These are phyloP conservation scores for Chiridota heheva DNA, from an alignment of 35 echinoderm and acorn worm species.

Conservation along the genomic window DNA sequence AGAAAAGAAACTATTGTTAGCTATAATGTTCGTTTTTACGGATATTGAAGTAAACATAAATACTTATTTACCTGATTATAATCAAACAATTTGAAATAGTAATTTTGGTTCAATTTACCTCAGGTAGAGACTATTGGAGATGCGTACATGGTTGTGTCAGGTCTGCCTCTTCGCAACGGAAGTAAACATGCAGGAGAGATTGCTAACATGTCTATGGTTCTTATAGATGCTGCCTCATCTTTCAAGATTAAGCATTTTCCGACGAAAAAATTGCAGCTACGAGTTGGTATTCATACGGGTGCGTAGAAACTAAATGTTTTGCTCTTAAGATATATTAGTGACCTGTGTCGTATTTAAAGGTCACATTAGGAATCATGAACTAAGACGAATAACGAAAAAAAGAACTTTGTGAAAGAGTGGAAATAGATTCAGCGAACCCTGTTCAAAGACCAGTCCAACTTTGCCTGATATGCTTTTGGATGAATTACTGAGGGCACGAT, in stretches of 20 bases:
- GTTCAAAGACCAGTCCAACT: neutral
- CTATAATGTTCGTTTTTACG: too few species aligned
- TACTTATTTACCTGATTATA: neutral
- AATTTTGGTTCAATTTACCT: too few species aligned
- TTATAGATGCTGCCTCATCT: conserved; percentile 42
- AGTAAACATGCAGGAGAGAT: conserved; percentile 81
- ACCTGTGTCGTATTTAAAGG: neutral
- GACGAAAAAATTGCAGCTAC: conserved; percentile 51
- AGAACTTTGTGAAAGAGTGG: neutral
- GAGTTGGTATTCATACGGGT: conserved; percentile 85
- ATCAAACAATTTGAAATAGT: too few species aligned
- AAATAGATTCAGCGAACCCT: neutral
- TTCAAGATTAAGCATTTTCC: conserved; percentile 72
- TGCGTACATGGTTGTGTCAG: conserved; percentile 92
- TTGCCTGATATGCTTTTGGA: too few species aligned
- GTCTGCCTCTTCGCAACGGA: conserved; percentile 80
- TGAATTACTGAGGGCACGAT: too few species aligned
- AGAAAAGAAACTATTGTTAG: neutral
- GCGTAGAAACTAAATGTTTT: neutral
- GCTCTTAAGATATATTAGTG: neutral
- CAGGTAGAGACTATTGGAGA: conserved; percentile 96
- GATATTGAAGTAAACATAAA: neutral
- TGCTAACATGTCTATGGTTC: conserved; percentile 65
- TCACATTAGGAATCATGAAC: neutral
- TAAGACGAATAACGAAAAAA: neutral